These are phyloP conservation scores for Synergus umbraculus DNA, from an alignment of 2,888 invertebrate genomes.

Conservation along the genomic window DNA sequence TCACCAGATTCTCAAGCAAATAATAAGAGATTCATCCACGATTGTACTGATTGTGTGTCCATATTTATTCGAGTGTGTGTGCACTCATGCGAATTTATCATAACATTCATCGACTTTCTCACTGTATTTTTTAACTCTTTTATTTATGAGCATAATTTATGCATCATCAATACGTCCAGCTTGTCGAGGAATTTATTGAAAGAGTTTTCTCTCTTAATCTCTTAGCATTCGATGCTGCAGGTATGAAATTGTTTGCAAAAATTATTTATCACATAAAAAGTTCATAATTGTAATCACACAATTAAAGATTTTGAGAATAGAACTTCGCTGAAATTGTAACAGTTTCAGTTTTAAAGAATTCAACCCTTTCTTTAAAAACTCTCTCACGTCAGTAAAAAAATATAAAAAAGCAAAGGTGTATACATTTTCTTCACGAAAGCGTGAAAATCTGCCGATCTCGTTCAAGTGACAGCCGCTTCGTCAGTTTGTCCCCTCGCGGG, in stretches of 20 bases:
- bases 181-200: no score
- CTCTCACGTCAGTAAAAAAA: conserved; percentile 42
- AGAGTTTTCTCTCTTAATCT: no score
- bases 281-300: background rate
- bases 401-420: conserved; percentile 42
- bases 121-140: no score
- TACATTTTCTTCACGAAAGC: conserved; percentile 61
- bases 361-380: conserved; percentile 51
- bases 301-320: background rate
- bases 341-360: conserved; percentile 25
- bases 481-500: conserved; percentile 27
- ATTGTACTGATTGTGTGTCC: conserved; percentile 54
- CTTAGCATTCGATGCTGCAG: no score
- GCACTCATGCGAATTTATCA: background rate
- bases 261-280: background rate
- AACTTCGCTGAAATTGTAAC: background rate
- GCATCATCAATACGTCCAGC: no score
- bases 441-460: conserved; percentile 64
- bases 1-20: conserved; percentile 68
- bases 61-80: background rate
- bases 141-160: no score
- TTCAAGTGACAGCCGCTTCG: conserved; percentile 41
- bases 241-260: background rate
- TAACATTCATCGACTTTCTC: background rate
- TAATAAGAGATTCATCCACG: conserved; percentile 65